Evolutionary conservation across 2,797 vertebrate species (phyloP).

Genomic region (Sebastes hubbsi): DNA sequence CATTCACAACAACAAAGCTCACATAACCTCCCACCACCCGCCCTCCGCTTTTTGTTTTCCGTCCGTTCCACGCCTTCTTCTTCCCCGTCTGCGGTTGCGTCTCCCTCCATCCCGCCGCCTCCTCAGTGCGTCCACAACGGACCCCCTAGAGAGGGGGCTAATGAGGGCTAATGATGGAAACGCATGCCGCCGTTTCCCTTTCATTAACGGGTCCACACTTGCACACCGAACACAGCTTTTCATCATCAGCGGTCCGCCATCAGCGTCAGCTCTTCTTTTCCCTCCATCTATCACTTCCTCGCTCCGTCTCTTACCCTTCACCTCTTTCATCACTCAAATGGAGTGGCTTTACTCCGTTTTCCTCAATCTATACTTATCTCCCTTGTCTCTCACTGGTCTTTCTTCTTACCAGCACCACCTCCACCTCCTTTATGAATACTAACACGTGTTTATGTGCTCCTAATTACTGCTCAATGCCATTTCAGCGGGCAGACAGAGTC

Average conservation of each 20-base stretch:
- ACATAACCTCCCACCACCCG: constrained; percentile 11
- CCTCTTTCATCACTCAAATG: constrained; percentile 43
- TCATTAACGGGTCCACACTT: constrained; percentile 63
- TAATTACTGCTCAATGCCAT: constrained; percentile 60
- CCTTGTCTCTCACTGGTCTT: background rate
- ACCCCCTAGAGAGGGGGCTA: constrained; percentile 69
- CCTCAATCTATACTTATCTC: constrained; percentile 21
- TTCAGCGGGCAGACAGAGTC: constrained; percentile 43
- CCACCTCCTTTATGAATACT: constrained; percentile 30
- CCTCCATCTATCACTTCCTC: constrained; percentile 41
- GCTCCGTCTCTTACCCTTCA: constrained; percentile 38
- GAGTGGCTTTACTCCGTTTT: constrained; percentile 28
- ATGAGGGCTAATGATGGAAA: constrained; percentile 74
- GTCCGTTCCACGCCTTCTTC: constrained; percentile 4
- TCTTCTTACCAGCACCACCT: background rate
- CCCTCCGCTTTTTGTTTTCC: constrained; percentile 31
- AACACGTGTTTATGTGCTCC: constrained; percentile 48
- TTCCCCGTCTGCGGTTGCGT: constrained; percentile 5
- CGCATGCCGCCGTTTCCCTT: constrained; percentile 63
- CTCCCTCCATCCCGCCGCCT: constrained; percentile 29
- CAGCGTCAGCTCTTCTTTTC: constrained; percentile 18
- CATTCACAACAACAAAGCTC: constrained; percentile 25
- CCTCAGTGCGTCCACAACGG: constrained; percentile 24
- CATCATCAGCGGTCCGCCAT: constrained; percentile 49
- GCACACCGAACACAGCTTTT: constrained; percentile 47